phyloP scores from a whole-genome alignment of 2,797 vertebrate genomes.

The Phaenicophaeus curvirostris region DNA sequence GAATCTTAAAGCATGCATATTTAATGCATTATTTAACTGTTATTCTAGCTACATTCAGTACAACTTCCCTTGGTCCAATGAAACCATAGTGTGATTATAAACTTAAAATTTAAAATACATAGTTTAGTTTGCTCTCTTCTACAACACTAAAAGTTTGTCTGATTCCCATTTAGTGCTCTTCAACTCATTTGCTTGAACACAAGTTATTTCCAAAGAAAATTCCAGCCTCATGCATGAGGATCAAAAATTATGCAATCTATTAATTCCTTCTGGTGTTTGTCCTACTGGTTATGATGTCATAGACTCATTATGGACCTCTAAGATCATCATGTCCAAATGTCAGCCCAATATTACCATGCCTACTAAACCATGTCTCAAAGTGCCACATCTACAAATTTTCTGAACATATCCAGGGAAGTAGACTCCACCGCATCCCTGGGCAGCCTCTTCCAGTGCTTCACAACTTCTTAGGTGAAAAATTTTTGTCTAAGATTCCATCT shows the following conservation, averaged over 20 bases:
- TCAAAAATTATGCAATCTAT: background rate
- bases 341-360: too few species aligned
- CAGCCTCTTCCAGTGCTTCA: too few species aligned
- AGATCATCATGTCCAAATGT: too few species aligned
- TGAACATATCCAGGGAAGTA: too few species aligned
- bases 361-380: too few species aligned
- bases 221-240: background rate
- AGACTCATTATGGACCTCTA: too few species aligned
- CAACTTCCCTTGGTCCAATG: background rate
- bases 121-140: background rate
- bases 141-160: background rate
- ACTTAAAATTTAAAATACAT: background rate
- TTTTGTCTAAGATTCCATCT: too few species aligned
- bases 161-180: background rate
- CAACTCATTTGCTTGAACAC: background rate
- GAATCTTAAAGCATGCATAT: background rate
- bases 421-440: too few species aligned
- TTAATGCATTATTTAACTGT: background rate
- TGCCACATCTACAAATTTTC: too few species aligned
- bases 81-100: background rate
- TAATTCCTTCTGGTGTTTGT: background rate
- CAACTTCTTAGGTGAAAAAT: too few species aligned
- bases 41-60: background rate
- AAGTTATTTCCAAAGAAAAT: background rate
- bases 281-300: background rate